Evolutionary conservation across 2,888 invertebrate species (phyloP), one percentile per base, ranked within the genome.

Genomic region (Meiosimyza platycephala): DNA sequence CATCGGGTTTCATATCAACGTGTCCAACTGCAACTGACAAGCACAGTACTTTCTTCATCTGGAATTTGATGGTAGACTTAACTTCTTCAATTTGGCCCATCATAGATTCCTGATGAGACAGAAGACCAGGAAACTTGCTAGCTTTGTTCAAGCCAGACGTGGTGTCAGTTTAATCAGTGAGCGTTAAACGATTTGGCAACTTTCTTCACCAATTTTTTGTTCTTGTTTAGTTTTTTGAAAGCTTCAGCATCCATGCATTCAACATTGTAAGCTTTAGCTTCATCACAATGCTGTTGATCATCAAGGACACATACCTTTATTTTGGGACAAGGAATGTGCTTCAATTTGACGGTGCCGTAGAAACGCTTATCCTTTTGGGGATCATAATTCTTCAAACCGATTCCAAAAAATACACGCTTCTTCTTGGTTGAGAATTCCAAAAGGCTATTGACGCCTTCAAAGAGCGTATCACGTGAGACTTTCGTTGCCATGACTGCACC

Each of bases 311-410:
- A n/a, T n/a, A n/a, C n/a, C n/a, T n/a, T n/a, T n/a, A n/a, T n/a
- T n/a, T n/a, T n/a, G 99, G 91, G 74, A 99, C 90, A 99, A 98
- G 99, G 99, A 84, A 99, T 96, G 90, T 98, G 94, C 92, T 98
- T 98, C 86, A 99, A 91, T 89, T 98, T 99, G 91, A 99, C 98
- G 88, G 99, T 99, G 90, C 99, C 99, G 85, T 97, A 96, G 94
- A 99, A 99, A 97, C 99, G 99, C 91, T 99, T 99, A 91, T 99
- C 99, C 95, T 99, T 99, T 89, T 98, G 98, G 79, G 99, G 99
- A 90, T 99, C 99, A 92, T 99, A 99, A 89, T 99, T 99, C 93
- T 99, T 99, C 90, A 99, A 90, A 85, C 98, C 98, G 84, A 99
- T 97, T 89, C 99, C 99, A 85, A 97, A 89, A 88, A 99, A 99